Evolutionary conservation across 1,140 invertebrate species (phyloP).

Genomic region (Tetragnatha versicolor): DNA sequence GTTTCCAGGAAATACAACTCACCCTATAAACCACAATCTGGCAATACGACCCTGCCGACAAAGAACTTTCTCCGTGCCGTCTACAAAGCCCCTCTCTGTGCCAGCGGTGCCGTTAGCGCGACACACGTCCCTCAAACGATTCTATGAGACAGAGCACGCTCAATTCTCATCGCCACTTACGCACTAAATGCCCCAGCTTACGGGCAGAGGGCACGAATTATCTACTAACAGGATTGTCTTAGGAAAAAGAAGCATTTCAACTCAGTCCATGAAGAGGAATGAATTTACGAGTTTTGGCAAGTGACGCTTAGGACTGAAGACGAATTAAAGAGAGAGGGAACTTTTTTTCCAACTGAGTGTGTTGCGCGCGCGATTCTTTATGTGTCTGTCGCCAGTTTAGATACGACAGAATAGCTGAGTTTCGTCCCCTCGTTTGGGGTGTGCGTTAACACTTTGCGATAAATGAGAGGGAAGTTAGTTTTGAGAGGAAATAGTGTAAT

Average conservation of each 20-base stretch:
- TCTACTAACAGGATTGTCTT: constrained; percentile 16
- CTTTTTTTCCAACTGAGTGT: too few species aligned
- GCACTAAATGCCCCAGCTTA: constrained; percentile 27
- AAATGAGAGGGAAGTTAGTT: too few species aligned
- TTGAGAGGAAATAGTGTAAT: too few species aligned
- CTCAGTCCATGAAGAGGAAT: not conserved
- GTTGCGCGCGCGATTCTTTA: constrained; percentile 31
- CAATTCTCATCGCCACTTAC: constrained; percentile 28
- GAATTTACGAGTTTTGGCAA: constrained; percentile 28
- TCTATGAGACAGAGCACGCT: constrained; percentile 31
- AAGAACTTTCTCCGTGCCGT: not conserved
- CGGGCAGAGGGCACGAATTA: constrained; percentile 32
- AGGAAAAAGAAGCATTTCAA: constrained; percentile 12
- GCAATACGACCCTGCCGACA: not conserved
- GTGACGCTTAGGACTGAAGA: constrained; percentile 9
- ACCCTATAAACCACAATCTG: not conserved
- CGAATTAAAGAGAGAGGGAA: constrained; percentile 7
- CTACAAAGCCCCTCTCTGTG: not conserved
- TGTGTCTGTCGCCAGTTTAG: constrained; percentile 18
- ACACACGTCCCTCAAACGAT: constrained; percentile 19
- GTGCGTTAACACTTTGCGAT: too few species aligned
- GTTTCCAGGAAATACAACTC: too few species aligned
- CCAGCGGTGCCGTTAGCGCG: not conserved
- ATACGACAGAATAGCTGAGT: too few species aligned
- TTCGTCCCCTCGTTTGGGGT: too few species aligned